A percentile compares a stretch with the other conserved stretches of the same genome.
phyloP scores from a whole-genome alignment of 2,888 invertebrate species.

The Galerucella pusilla region DNA sequence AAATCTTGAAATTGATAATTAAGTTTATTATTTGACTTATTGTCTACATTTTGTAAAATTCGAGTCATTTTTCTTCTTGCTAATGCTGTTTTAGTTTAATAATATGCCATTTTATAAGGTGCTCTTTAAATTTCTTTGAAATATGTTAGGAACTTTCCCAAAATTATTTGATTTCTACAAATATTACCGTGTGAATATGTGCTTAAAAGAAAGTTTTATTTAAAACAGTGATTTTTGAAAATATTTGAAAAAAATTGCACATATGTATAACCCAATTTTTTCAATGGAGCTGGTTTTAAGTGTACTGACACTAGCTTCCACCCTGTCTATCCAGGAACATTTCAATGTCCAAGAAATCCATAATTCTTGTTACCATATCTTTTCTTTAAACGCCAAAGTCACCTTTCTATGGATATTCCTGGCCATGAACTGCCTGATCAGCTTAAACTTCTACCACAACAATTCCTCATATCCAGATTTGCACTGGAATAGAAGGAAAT shows the following conservation, averaged over 20 bases:
- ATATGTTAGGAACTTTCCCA: not conserved
- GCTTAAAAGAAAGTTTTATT: not conserved
- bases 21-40: not conserved
- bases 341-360: too few species aligned
- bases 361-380: too few species aligned
- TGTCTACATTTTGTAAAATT: not conserved
- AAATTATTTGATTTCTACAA: not conserved
- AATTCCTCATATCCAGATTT: too few species aligned
- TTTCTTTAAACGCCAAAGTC: too few species aligned
- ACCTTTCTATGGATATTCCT: too few species aligned
- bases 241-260: not conserved
- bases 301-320: too few species aligned
- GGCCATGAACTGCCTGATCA: too few species aligned
- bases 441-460: too few species aligned
- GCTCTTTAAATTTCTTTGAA: slow-evolving; percentile 26
- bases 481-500: too few species aligned
- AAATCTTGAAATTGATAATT: not conserved
- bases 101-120: slow-evolving; percentile 10
- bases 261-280: not conserved
- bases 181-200: not conserved
- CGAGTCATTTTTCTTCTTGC: not conserved
- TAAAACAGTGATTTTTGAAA: not conserved
- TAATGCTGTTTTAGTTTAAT: not conserved
- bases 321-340: too few species aligned
- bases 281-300: too few species aligned